Base-by-base conservation (phyloP, 2,113 vertebrate genomes). In the Dipodomys merriami region DNA sequence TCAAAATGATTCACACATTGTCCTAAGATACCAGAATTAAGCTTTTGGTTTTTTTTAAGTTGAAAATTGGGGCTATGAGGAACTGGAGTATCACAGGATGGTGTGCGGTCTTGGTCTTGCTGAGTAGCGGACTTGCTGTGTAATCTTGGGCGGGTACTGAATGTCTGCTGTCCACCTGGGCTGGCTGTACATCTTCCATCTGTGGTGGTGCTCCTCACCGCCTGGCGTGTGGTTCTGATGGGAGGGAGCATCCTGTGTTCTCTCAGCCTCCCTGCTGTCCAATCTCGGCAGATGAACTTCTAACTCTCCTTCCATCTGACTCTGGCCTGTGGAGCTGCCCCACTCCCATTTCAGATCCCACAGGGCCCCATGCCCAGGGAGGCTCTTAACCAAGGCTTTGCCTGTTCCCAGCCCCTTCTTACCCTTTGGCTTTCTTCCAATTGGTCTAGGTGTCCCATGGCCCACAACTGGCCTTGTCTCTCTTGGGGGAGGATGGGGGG, bases 1-100 rank as follows among this genome's bases (percentile, higher is more conserved):
- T 89, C 27, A 71, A 62, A 83, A 81, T 83, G 86, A 82, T 68
- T 16, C 49, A 57, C 53, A 64, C 35, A 72, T 60, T 96, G 57
- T 77, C 46, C 64, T 0, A 53, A 57, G 81, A 3, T 9, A 78
- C 27, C 39, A 92, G 62, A 78, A 82, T 67, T 71, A n/a, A 57
- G 19, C 83, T 76, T 35, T 69, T 81, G 80, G n/a, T 68, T 76
- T 72, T 87, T 87, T 78, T 33, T 11, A 49, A 29, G 39, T 7
- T 35, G 88, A 77, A 83, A 39, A 83, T 30, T 3, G 1, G 35
- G 49, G 44, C 9, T 44, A 25, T 19, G 13, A 57, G 15, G 2
- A 30, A 27, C 33, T 15, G 33, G 11, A 78, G 65, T 29, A 46
- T 15, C 33, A 57, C 18, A 60, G 25, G 69, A 69, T 64, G 82